Conservation (phyloP, 2,888 invertebrate genomes). For the Acanthosepion lycidas region DNA sequence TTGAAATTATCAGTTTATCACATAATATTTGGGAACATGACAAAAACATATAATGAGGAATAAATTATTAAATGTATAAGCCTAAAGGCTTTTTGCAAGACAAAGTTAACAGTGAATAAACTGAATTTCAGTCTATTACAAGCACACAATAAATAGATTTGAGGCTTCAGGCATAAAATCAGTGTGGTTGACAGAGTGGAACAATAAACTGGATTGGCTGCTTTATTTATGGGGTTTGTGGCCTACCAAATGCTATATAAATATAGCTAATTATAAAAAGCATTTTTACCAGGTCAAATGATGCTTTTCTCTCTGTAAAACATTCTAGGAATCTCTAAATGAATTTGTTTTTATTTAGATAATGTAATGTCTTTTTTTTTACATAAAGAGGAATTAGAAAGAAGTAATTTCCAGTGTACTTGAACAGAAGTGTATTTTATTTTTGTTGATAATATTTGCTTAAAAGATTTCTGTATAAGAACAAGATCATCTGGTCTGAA, state of each 20-base stretch:
- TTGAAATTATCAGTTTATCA: not conserved
- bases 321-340: not conserved
- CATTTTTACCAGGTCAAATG: not conserved
- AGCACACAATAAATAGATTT: not conserved
- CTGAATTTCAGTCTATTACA: not conserved
- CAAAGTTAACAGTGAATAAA: not conserved
- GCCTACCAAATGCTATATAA: not conserved
- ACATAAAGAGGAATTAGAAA: too few relatives aligned
- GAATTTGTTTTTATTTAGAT: not conserved
- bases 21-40: not conserved
- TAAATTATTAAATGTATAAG: not conserved
- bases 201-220: constrained; percentile 11
- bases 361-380: not conserved
- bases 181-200: not conserved
- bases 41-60: not conserved
- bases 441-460: too few relatives aligned
- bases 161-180: not conserved
- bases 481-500: too few relatives aligned
- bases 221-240: not conserved
- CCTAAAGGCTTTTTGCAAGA: not conserved
- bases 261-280: constrained; percentile 9
- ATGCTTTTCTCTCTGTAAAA: not conserved
- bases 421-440: too few relatives aligned
- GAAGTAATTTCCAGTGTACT: too few relatives aligned
- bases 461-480: too few relatives aligned